Evolutionary conservation across 2,888 invertebrate species (phyloP), one percentile per base, ranked within the genome.

Genomic region (Agrotis puta): DNA sequence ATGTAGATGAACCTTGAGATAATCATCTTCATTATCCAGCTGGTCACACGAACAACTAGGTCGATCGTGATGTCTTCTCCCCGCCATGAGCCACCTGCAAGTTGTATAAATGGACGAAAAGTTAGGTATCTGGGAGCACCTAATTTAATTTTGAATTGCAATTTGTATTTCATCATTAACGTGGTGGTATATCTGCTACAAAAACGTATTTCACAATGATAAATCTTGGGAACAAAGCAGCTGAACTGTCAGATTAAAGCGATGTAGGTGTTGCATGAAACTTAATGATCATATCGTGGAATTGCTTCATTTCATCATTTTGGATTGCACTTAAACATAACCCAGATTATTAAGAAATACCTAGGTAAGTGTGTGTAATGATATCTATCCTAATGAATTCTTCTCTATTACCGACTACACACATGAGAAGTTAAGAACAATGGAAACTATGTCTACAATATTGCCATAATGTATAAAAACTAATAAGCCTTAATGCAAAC

Each of bases 41-140:
- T 79, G 85, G 82, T 82, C 82, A 85, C 87, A 86, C 86, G 87
- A 84, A 81, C 86, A 87, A 86, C 86, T 89, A 88, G 90, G 89
- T 88, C 90, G 87, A 77, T 89, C 91, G 91, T 88, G 88, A 88
- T 89, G 86, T 87, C 90, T 89, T 89, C 89, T 91, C 89, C 88
- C 70, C 74, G 79, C 74, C 75, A 77, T 61, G 65, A 74, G 62
- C 53, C 57, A 67, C 53, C 72, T 59, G 72, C 66, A 78, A 70
- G 53, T 72, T 70, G 62, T 72, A 13, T 70, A 39, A 1, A 77
- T 74, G 67, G 58, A 50, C 59, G 39, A 54, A 61, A 56, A 53
- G 22, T 70, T 61, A 56, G 58, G 53, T 50, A 59, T 69, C 62
- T 73, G 64, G 64, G 47, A 68, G 33, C 18, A 27, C 18, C 62